These are phyloP conservation scores for Gymnodraco acuticeps DNA, from an alignment of 2,797 vertebrate species.

Conservation along the genomic window DNA sequence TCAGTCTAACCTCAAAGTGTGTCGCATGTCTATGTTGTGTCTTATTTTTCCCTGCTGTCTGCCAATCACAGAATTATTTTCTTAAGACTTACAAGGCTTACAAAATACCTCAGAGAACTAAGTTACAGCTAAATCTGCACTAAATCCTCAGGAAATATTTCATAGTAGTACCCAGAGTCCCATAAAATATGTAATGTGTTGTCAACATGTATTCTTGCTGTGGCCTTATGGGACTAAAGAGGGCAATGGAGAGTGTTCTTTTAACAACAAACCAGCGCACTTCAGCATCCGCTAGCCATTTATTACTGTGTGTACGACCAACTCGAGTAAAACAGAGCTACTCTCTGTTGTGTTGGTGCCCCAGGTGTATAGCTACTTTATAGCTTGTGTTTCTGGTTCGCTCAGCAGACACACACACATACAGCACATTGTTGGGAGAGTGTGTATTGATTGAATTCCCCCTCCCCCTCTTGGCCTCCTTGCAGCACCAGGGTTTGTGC, in stretches of 20 bases:
- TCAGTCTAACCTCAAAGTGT: conserved; percentile 16
- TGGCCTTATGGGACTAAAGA: conserved; percentile 29
- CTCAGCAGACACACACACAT: conserved; percentile 20
- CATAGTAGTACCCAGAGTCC: neutral
- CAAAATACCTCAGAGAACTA: neutral
- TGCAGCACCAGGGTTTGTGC: conserved; percentile 46
- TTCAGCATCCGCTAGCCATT: conserved; percentile 38
- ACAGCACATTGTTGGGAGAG: conserved; percentile 50
- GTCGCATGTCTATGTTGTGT: conserved; percentile 1
- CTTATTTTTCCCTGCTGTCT: conserved; percentile 7
- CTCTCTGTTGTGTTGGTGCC: conserved; percentile 29
- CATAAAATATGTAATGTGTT: conserved; percentile 52
- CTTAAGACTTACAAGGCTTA: neutral
- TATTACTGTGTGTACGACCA: conserved; percentile 32
- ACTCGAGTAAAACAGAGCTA: conserved; percentile 24
- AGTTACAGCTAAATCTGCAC: neutral
- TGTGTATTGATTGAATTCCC: conserved; percentile 71
- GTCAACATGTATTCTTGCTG: conserved; percentile 16
- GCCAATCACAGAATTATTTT: conserved; percentile 2
- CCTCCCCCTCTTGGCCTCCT: conserved; percentile 40
- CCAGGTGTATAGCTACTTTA: conserved; percentile 40
- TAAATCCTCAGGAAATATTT: conserved; percentile 11
- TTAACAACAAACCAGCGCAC: conserved; percentile 42
- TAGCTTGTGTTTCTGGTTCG: conserved; percentile 38
- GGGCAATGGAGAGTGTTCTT: conserved; percentile 35